Conservation (phyloP, 30 jellyfish, hydroid and myxozoan genomes). For the Nemopilema nomurai region DNA sequence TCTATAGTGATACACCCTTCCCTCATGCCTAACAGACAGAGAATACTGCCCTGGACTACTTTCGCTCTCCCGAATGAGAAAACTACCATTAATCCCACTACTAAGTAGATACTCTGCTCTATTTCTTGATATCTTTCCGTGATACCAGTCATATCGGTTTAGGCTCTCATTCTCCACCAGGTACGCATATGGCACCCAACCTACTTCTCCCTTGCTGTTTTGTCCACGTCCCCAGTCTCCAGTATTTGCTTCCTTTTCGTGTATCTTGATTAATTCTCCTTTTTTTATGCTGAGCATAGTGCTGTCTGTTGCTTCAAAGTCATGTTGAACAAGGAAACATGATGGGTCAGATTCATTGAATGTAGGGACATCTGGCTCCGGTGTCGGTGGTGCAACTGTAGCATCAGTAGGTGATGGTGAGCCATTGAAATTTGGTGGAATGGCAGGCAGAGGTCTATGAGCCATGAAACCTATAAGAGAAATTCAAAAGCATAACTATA, state of each 20-base stretch:
- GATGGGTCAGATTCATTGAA: constrained; percentile 65
- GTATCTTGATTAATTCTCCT: constrained; percentile 75
- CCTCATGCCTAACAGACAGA: constrained; percentile 90
- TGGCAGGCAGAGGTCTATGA: constrained; percentile 87
- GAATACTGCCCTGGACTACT: constrained; percentile 97
- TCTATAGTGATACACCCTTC: constrained; percentile 91
- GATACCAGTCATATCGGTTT: constrained; percentile 91
- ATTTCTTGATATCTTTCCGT: constrained; percentile 90
- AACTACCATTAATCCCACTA: constrained; percentile 97
- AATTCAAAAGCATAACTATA: too few relatives aligned
- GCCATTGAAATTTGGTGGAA: constrained; percentile 43
- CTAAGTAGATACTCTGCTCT: constrained; percentile 91
- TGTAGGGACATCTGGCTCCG: constrained; percentile 23
- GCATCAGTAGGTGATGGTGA: constrained; percentile 20
- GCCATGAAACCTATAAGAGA: constrained; percentile 79
- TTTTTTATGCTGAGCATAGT: constrained; percentile 75
- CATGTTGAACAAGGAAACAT: constrained; percentile 78
- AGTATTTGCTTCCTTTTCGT: constrained; percentile 44
- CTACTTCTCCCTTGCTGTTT: constrained; percentile 70
- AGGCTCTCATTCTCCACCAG: constrained; percentile 74
- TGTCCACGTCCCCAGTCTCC: constrained; percentile 93
- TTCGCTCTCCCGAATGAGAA: constrained; percentile 92
- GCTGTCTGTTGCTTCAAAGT: constrained; percentile 88
- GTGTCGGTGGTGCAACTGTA: constrained; percentile 15
- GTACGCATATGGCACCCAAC: constrained; percentile 95